Conservation (phyloP, 2,113 vertebrate species). For the Columba livia region DNA sequence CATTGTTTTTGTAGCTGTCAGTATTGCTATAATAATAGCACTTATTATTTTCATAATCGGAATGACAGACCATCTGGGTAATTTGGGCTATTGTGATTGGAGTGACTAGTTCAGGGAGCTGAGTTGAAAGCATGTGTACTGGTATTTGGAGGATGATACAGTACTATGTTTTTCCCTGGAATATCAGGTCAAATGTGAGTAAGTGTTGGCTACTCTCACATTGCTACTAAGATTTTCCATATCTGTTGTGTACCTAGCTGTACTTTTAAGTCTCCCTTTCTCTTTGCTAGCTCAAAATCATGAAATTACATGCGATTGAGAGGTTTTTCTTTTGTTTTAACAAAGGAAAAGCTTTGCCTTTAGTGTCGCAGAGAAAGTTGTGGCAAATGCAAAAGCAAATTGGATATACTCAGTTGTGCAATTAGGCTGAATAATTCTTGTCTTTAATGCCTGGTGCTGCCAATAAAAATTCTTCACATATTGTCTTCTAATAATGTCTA, state of each 20-base stretch:
- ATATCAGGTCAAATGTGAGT: neutral
- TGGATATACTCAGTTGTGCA: neutral
- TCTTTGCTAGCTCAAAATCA: neutral
- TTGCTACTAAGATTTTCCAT: neutral
- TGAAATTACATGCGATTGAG: neutral
- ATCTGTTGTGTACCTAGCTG: neutral
- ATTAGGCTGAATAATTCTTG: neutral
- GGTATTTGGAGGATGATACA: neutral
- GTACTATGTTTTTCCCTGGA: neutral
- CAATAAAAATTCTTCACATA: neutral
- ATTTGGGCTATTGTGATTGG: neutral
- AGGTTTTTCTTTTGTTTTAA: neutral
- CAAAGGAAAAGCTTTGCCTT: neutral
- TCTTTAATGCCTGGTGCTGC: neutral
- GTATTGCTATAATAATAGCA: neutral
- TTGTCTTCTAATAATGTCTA: neutral
- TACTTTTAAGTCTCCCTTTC: neutral
- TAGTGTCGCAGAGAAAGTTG: neutral
- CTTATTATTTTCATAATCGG: neutral
- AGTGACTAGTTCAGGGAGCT: neutral
- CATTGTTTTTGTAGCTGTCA: neutral
- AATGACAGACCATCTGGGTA: neutral
- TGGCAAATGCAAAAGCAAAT: neutral
- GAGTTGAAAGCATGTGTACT: neutral
- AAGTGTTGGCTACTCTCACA: neutral